Evolutionary conservation across 2,888 invertebrate genomes (phyloP).

Genomic region (Oscheius sp.): DNA sequence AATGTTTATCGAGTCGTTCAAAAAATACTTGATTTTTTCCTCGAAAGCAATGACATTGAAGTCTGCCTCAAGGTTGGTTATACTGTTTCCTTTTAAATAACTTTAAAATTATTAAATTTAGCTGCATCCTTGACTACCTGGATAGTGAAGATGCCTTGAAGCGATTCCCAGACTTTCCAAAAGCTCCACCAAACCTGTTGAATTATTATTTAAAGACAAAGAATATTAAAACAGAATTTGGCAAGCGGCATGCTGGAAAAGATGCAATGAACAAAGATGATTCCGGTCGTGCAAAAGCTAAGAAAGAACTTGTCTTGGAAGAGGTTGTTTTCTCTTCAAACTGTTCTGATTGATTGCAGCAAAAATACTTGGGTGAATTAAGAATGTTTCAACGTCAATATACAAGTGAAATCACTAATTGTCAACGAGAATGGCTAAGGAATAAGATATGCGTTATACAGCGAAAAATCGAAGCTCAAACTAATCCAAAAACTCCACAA

Average conservation of each 20-base stretch:
- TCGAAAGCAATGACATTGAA: background rate
- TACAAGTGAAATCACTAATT: too few relatives aligned
- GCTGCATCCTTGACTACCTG: constrained; percentile 9
- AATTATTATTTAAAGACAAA: constrained; percentile 15
- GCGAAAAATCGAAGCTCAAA: too few relatives aligned
- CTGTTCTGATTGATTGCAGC: too few relatives aligned
- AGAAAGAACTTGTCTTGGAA: too few relatives aligned
- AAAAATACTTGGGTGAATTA: too few relatives aligned
- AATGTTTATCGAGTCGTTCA: constrained; percentile 17
- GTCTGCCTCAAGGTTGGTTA: background rate
- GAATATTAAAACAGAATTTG: constrained; percentile 2
- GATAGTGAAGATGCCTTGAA: constrained; percentile 12
- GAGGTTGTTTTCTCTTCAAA: too few relatives aligned
- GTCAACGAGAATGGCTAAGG: too few relatives aligned
- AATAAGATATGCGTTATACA: too few relatives aligned
- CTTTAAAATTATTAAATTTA: background rate
- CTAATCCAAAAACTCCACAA: background rate
- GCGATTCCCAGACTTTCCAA: constrained; percentile 16
- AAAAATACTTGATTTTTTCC: constrained; percentile 7
- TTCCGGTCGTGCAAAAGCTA: too few relatives aligned
- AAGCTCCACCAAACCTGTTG: constrained; percentile 11
- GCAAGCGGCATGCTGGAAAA: background rate
- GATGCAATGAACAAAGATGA: background rate
- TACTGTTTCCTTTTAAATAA: background rate
- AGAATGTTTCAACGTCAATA: too few relatives aligned